Conservation (phyloP, 1,140 invertebrate genomes). For the Hylaeus volcanicus region DNA sequence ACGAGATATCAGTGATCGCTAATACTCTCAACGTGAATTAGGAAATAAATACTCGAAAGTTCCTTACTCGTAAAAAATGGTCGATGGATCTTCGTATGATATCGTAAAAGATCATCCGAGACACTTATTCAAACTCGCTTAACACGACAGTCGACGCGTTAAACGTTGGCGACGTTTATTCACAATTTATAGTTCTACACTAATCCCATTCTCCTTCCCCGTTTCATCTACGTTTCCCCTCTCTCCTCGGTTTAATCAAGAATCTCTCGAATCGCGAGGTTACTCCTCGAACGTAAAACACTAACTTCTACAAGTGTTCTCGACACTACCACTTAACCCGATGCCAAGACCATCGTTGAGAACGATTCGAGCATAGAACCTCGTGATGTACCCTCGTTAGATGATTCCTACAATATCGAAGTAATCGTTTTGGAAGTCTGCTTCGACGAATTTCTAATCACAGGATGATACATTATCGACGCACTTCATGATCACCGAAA, state of each 20-base stretch:
- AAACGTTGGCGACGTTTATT: neutral
- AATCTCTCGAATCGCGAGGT: neutral
- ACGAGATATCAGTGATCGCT: no score
- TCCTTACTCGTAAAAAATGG: no score
- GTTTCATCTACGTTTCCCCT: no score
- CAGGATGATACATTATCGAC: neutral
- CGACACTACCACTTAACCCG: constrained; percentile 21
- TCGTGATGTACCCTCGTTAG: constrained; percentile 11
- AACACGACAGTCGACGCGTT: neutral
- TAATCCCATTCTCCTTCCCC: neutral
- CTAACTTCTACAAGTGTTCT: constrained; percentile 15
- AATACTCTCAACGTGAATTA: no score
- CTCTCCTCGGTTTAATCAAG: neutral
- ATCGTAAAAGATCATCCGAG: no score
- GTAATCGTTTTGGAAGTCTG: constrained; percentile 50
- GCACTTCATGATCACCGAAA: constrained; percentile 22
- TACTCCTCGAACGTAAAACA: neutral
- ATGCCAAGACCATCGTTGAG: constrained; percentile 32
- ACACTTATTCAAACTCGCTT: no score
- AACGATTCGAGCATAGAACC: constrained; percentile 10
- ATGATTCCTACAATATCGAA: constrained; percentile 11
- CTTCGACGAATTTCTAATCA: constrained; percentile 26
- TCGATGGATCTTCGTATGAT: no score
- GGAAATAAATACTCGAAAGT: neutral
- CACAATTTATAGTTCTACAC: constrained; percentile 7